A percentile compares a stretch with the other conserved stretches of the same genome.
Conservation (phyloP, 2,888 invertebrate genomes). For the Cremastobaeus sp. region DNA sequence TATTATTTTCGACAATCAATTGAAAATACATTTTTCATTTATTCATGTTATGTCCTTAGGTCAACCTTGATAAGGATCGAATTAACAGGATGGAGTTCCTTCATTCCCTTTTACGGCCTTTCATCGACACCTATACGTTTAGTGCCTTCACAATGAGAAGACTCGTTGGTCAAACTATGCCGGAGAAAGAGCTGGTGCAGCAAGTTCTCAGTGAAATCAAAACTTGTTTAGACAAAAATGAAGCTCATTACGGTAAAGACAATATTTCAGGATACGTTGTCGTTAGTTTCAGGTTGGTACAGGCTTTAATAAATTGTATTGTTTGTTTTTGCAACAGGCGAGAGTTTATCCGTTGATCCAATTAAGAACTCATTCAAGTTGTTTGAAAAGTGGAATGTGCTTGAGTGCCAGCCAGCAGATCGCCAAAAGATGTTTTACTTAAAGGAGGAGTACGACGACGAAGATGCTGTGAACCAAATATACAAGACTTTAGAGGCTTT, state of each 20-base stretch:
- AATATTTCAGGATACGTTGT: no score
- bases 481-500: slow-evolving; percentile 71
- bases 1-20: slow-evolving; percentile 5
- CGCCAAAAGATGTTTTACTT: slow-evolving; percentile 73
- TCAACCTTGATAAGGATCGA: slow-evolving; percentile 72
- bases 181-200: slow-evolving; percentile 85
- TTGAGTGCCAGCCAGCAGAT: slow-evolving; percentile 80
- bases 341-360: slow-evolving; percentile 92
- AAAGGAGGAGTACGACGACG: slow-evolving; percentile 72
- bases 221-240: slow-evolving; percentile 81
- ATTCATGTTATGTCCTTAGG: slow-evolving; percentile 62
- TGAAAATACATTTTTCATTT: slow-evolving; percentile 8
- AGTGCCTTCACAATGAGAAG: slow-evolving; percentile 82
- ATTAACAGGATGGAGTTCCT: slow-evolving; percentile 80
- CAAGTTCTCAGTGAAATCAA: slow-evolving; percentile 84
- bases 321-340: slow-evolving; percentile 82
- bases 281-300: slow-evolving; percentile 70
- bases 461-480: slow-evolving; percentile 67
- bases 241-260: slow-evolving; percentile 83
- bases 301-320: slow-evolving; percentile 7
- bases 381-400: slow-evolving; percentile 88
- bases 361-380: slow-evolving; percentile 91
- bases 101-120: slow-evolving; percentile 83
- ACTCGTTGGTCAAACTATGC: slow-evolving; percentile 80
- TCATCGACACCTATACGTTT: slow-evolving; percentile 86